Percentiles rank a stretch among this genome's conserved stretches.
These are phyloP conservation scores for Cheilosia pagana DNA, from an alignment of 2,888 invertebrate species.

Conservation along the genomic window DNA sequence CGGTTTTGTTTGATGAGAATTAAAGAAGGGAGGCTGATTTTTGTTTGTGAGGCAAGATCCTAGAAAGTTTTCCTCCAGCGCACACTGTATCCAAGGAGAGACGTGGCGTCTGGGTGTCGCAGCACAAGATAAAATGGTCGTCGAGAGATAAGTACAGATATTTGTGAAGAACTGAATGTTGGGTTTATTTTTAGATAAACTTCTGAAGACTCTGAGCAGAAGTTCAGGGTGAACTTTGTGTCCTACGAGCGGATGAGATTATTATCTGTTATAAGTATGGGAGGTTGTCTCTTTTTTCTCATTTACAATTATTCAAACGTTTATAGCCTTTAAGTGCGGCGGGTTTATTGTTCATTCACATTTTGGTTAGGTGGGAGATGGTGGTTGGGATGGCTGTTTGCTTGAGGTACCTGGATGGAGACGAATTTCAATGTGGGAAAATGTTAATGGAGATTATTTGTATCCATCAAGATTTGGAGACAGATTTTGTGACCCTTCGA, in stretches of 20 bases:
- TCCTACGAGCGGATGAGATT: slow-evolving; percentile 19
- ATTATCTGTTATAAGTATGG: slow-evolving; percentile 31
- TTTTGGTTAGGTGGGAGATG: background rate
- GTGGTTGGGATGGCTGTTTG: background rate
- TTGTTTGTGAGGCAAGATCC: background rate
- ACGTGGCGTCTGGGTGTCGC: slow-evolving; percentile 63
- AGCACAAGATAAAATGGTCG: slow-evolving; percentile 18
- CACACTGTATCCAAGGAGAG: slow-evolving; percentile 46
- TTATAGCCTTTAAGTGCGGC: background rate
- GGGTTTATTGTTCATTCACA: slow-evolving; percentile 16
- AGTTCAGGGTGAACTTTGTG: slow-evolving; percentile 49
- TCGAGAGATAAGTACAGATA: slow-evolving; percentile 5
- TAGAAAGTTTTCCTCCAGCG: slow-evolving; percentile 18
- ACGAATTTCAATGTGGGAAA: too few relatives aligned
- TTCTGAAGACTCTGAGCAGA: slow-evolving; percentile 11
- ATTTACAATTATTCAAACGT: slow-evolving; percentile 29
- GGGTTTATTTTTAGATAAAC: slow-evolving; percentile 39
- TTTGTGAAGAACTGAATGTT: slow-evolving; percentile 26
- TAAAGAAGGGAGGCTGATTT: background rate
- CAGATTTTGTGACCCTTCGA: too few relatives aligned
- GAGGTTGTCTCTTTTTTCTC: background rate
- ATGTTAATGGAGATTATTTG: too few relatives aligned
- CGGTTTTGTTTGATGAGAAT: slow-evolving; percentile 22
- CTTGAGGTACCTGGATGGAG: background rate
- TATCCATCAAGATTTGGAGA: too few relatives aligned